These are phyloP conservation scores for Odontamblyopus rebecca DNA, from an alignment of 2,797 vertebrate species.

Conservation along the genomic window DNA sequence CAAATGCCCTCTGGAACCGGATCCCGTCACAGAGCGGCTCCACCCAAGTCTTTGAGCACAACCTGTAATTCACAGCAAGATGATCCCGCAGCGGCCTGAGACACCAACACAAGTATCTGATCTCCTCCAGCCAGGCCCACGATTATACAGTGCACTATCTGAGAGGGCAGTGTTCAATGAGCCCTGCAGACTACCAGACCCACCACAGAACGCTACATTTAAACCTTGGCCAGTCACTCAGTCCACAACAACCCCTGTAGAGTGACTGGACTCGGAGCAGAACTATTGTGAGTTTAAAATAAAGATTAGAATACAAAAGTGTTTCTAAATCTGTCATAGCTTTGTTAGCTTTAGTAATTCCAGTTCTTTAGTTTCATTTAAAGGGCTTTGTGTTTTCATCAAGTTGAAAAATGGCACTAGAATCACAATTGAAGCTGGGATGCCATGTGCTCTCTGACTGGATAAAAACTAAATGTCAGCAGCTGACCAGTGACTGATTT, in stretches of 20 bases:
- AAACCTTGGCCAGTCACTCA: constrained; percentile 32
- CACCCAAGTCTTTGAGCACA: constrained; percentile 50
- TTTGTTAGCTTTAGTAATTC: neutral
- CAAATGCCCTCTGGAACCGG: constrained; percentile 44
- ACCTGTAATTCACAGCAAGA: constrained; percentile 44
- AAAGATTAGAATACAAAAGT: neutral
- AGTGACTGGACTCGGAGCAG: constrained; percentile 28
- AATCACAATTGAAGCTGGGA: neutral
- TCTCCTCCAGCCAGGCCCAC: constrained; percentile 27
- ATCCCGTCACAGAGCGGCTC: constrained; percentile 33
- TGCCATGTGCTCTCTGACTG: neutral
- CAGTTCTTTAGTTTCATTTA: neutral
- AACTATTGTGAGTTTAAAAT: constrained; percentile 15
- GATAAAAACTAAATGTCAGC: too few species aligned
- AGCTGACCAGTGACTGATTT: too few species aligned
- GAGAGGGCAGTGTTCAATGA: constrained; percentile 31
- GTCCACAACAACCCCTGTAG: constrained; percentile 19
- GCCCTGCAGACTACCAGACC: constrained; percentile 34
- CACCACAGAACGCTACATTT: constrained; percentile 56
- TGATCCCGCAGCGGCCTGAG: constrained; percentile 45
- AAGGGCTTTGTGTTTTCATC: neutral
- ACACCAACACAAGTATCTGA: constrained; percentile 42
- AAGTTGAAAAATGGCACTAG: neutral
- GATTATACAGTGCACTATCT: constrained; percentile 34
- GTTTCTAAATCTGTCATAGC: too few species aligned